Evolutionary conservation across 2,888 invertebrate genomes (phyloP).

Genomic region (Dilophus febrilis): DNA sequence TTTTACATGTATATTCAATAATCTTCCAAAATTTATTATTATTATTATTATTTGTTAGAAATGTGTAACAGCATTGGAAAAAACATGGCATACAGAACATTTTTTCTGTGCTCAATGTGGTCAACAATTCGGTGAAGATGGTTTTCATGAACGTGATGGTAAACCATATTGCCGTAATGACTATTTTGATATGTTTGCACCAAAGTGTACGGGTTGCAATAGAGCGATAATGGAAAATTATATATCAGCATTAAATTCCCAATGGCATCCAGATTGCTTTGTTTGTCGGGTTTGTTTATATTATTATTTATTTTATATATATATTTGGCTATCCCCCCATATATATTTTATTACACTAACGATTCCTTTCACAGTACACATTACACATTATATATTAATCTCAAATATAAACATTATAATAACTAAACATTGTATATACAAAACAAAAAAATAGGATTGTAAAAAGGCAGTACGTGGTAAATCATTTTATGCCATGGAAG

Average conservation of each 20-base stretch:
- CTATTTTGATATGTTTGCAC: constrained; percentile 96
- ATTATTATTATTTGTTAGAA: constrained; percentile 44
- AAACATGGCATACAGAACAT: constrained; percentile 98
- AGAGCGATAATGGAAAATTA: constrained; percentile 96
- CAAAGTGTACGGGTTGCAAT: constrained; percentile 91
- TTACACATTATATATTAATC: too few species aligned
- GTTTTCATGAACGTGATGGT: constrained; percentile 92
- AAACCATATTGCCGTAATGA: constrained; percentile 92
- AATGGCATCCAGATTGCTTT: constrained; percentile 98
- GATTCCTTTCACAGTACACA: too few species aligned
- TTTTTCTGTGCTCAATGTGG: constrained; percentile 98
- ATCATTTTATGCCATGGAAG: constrained; percentile 94
- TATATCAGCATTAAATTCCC: constrained; percentile 90
- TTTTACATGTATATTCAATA: constrained; percentile 33
- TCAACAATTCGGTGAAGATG: constrained; percentile 91
- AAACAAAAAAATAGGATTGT: constrained; percentile 68
- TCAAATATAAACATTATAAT: too few species aligned
- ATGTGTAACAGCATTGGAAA: constrained; percentile 95
- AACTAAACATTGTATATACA: constrained; percentile 2
- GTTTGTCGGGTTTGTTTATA: constrained; percentile 80
- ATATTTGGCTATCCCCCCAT: too few species aligned
- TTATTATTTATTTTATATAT: constrained; percentile 4
- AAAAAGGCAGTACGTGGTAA: constrained; percentile 83
- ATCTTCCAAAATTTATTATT: neutral
- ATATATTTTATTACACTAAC: too few species aligned